Base-by-base conservation (phyloP, 2,113 vertebrate species). In the Siphamia tubifer region DNA sequence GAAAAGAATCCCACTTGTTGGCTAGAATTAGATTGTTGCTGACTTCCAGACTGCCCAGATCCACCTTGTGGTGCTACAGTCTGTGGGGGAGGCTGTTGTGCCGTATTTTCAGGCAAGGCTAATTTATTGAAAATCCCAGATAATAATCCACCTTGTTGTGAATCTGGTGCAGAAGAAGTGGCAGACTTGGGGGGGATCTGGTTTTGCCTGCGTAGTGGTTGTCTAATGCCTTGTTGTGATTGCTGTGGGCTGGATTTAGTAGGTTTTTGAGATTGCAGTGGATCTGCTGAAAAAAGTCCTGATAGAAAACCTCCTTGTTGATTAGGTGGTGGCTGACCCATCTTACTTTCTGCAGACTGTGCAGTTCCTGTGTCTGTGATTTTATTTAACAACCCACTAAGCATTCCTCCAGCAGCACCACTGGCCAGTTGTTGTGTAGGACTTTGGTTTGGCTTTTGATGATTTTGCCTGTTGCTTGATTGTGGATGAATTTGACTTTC, bases 61-160 rank as follows among this genome's bases (percentile, higher is more conserved):
- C 36, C 77, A 19, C 5, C 55, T n/a, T 43, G 65, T 52, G 86
- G 83, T 70, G 56, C 56, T 4, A 34, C 52, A 49, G 55, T 24
- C 44, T 83, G 77, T 74, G 47, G 19, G 2, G 40, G 63, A 12
- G 72, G 16, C 42, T 80, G 68, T 74, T 79, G 87, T 17, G 74
- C 38, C 49, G 47, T 31, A 65, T 67, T 83, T 45, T 95, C 93
- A 64, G 81, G 73, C 53, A 93, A 87, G 79, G 94, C 69, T 77
- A 93, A 89, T 57, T 92, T 96, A 75, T 85, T 92, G 70, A 95
- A 92, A 63, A 94, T 28, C 3, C 89, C 91, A 8, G 91, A 92
- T 19, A 92, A 44, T 19, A 93, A 28, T 4, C 92, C 87, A 27
- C 78, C 81, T 34, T 89, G 88, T 39, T 87, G 82, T 31, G 83